Base-by-base conservation (phyloP, 2,797 vertebrate species). In the Trachops cirrhosus region DNA sequence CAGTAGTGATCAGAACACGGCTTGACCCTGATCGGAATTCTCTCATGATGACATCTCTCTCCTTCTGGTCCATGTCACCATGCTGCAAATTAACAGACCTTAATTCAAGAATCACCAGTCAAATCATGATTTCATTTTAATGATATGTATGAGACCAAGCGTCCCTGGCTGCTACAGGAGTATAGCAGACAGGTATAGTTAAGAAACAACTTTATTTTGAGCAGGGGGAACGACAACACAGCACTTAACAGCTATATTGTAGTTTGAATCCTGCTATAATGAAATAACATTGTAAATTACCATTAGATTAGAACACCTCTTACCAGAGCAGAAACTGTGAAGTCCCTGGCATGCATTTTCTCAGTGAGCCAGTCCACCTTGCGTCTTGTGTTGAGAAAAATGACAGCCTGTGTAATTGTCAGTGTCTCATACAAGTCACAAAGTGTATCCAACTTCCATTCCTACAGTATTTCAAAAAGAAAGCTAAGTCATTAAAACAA, bases 331-430 rank as follows among this genome's bases (percentile, higher is more conserved):
- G 99, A 99, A 92, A 99, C 99, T 0, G 99, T 99, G 97, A 99
- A 99, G 98, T 99, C 99, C 95, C 99, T 98, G 16, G 99, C 99
- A 2, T 99, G 99, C 99, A 99, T 99, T 97, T 99, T 99, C 98
- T 99, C 99, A 0, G 99, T 99, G 95, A 99, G 98, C 99, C 99
- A 99, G 98, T 99, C 99, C 3, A 99, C 99, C 98, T 99, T 99
- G 98, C 99, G 99, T 98, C 99, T 99, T 37, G 99, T 99, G 97
- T 99, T 99, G 94, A 99, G 99, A 97, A 99, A 99, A 98, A 99
- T 99, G 88, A 99, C 99, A 67, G 99, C 99, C 98, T 99, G 99
- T 26, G 99, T 99, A 98, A 99, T 99, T 0, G 99, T 99, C 98
- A 99, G 98, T 0, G 99, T 99, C 97, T 99, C 99, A 32, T 99